Conservation (phyloP, 1,140 invertebrate genomes). For the Dufourea novaeangliae region DNA sequence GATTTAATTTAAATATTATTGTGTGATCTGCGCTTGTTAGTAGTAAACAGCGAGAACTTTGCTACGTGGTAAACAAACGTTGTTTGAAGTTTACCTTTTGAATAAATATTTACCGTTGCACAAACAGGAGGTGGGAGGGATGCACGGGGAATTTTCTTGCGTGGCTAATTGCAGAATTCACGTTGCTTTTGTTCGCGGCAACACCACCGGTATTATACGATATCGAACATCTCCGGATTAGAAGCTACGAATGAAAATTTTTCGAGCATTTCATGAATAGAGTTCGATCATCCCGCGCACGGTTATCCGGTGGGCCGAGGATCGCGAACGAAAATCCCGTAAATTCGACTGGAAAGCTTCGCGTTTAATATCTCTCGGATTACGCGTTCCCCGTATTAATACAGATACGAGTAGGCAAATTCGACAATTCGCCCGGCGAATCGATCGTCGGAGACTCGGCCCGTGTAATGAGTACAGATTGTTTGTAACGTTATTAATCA, state of each 20-base stretch:
- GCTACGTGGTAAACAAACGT: too few relatives aligned
- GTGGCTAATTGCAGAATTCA: too few relatives aligned
- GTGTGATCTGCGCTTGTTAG: too few relatives aligned
- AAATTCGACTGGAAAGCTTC: not conserved
- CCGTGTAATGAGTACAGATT: constrained; percentile 50
- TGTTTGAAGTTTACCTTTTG: too few relatives aligned
- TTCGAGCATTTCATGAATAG: not conserved
- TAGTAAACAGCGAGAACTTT: too few relatives aligned
- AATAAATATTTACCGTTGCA: not conserved
- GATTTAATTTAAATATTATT: constrained; percentile 25
- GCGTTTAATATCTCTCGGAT: constrained; percentile 17
- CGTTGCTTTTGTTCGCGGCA: too few relatives aligned
- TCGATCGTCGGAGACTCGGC: constrained; percentile 36
- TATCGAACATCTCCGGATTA: too few relatives aligned
- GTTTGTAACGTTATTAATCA: constrained; percentile 63
- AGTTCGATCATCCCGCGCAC: not conserved
- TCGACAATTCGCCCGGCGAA: constrained; percentile 36
- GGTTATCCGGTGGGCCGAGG: too few relatives aligned
- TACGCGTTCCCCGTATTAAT: constrained; percentile 31
- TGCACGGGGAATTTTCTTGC: too few relatives aligned
- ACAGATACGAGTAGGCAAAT: not conserved
- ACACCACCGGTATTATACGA: too few relatives aligned
- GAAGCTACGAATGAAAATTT: too few relatives aligned
- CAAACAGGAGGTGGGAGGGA: too few relatives aligned
- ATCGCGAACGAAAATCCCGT: not conserved